These are phyloP conservation scores for Drosophila bunnanda DNA, from an alignment of 2,888 invertebrate species.

Conservation along the genomic window DNA sequence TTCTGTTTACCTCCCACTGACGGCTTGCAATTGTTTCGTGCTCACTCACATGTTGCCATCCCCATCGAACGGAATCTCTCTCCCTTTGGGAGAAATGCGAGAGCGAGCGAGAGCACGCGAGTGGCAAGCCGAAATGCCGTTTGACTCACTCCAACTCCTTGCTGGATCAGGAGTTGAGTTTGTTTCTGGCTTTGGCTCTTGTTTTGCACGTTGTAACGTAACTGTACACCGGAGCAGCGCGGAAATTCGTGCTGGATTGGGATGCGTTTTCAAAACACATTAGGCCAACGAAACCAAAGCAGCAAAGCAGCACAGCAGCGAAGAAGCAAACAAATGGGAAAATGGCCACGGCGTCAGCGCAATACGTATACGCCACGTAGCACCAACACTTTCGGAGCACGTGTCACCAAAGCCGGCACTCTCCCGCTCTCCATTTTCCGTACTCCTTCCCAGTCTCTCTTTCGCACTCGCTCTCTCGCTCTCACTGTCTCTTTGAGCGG, in stretches of 20 bases:
- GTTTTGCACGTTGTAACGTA: constrained; percentile 69
- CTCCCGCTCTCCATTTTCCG: constrained; percentile 25
- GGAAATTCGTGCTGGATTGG: constrained; percentile 41
- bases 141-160: constrained; percentile 34
- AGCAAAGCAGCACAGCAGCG: constrained; percentile 6
- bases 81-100: constrained; percentile 17
- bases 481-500: not conserved
- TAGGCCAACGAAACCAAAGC: constrained; percentile 39
- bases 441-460: constrained; percentile 9
- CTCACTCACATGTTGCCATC: constrained; percentile 14
- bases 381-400: constrained; percentile 60
- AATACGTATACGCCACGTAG: constrained; percentile 75
- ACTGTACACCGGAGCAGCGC: constrained; percentile 61
- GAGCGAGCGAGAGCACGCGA: constrained; percentile 28
- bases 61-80: not conserved
- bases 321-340: constrained; percentile 33
- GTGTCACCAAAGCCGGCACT: constrained; percentile 57
- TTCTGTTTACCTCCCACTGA: constrained; percentile 42
- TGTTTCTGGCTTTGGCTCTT: constrained; percentile 46
- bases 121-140: constrained; percentile 7
- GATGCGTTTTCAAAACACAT: constrained; percentile 71
- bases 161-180: constrained; percentile 37
- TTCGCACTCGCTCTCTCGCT: constrained; percentile 25
- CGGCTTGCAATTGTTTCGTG: constrained; percentile 54
- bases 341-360: constrained; percentile 75